phyloP scores from a whole-genome alignment of 1,140 invertebrate genomes.

The Hirudo medicinalis region DNA sequence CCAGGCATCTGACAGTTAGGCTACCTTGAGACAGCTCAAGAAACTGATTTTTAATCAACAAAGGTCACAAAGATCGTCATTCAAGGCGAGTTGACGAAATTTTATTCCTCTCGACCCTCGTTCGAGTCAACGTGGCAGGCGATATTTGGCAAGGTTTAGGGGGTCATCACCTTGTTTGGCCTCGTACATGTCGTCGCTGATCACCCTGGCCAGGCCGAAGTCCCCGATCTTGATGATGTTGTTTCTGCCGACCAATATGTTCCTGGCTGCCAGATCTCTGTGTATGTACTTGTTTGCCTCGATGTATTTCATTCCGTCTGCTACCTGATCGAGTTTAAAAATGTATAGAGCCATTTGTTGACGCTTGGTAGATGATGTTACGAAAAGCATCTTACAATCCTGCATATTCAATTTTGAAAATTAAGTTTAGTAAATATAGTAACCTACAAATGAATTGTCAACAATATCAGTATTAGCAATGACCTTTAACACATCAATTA shows the following conservation, averaged over 20 bases:
- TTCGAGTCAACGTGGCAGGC: background rate
- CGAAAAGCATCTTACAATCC: background rate
- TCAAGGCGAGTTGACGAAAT: too few relatives aligned
- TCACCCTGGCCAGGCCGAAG: conserved; percentile 91
- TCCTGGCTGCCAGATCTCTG: conserved; percentile 51
- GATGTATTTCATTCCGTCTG: conserved; percentile 95
- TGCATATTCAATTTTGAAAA: too few relatives aligned
- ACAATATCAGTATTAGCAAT: too few relatives aligned
- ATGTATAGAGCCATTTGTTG: background rate
- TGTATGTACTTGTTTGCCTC: conserved; percentile 99
- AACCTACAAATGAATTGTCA: too few relatives aligned
- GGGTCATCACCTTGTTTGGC: conserved; percentile 49
- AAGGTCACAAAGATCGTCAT: too few relatives aligned
- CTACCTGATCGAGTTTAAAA: conserved; percentile 53
- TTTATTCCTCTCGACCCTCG: too few relatives aligned
- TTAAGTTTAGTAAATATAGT: too few relatives aligned
- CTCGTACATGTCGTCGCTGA: conserved; percentile 96
- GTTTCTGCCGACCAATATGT: conserved; percentile 86
- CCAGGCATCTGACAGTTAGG: too few relatives aligned
- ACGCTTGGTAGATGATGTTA: background rate
- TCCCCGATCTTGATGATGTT: conserved; percentile 79
- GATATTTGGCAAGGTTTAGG: background rate
- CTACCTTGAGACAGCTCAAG: too few relatives aligned
- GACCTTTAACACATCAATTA: too few relatives aligned
- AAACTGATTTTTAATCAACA: too few relatives aligned